Evolutionary conservation across 2,113 vertebrate genomes (phyloP), one percentile per base, ranked within the genome.

Genomic region (Rhinoptilus africanus): DNA sequence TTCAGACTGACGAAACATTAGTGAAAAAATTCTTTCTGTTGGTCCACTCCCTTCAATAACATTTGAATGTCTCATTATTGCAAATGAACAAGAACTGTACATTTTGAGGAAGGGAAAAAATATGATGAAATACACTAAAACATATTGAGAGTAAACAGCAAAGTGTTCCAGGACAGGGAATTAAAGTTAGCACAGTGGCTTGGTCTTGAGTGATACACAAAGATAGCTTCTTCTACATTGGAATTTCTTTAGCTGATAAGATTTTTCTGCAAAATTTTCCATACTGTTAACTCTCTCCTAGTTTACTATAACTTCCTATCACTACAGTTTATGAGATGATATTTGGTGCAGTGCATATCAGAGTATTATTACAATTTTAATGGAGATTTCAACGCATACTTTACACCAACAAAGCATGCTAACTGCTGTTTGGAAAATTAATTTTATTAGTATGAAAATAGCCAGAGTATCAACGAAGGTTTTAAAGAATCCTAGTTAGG

Each of bases 51-150:
- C 5, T 73, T 82, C 37, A 72, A 68, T 22, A 69, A 5, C 8
- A 45, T 57, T 67, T 34, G 6, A 69, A 48, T 0, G 0, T 43
- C 12, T 37, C 24, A 1, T 4, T 64, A 30, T 43, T 73, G n/a
- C 19, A 93, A 92, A 63, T 24, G 10, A 26, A 50, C 17, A 41
- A 48, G 12, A 88, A 6, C 3, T 4, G 3, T 9, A 7, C 9
- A 11, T 48, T 88, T 67, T 43, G 17, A 74, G 8, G 14, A 78
- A 62, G 3, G 4, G 22, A 72, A 51, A 20, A 75, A 86, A 87
- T 39, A 26, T 0, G 4, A 64, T 17, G 2, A 80, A 85, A 64
- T 56, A 28, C 4, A 39, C 6, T 27, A 69, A 37, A 67, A 71
- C 4, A 47, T 24, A 27, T 12, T 37, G 24, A 74, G 3, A 6